Evolutionary conservation across 2,888 invertebrate genomes (phyloP), one percentile per base, ranked within the genome.

Genomic region (Atethmia centrago): DNA sequence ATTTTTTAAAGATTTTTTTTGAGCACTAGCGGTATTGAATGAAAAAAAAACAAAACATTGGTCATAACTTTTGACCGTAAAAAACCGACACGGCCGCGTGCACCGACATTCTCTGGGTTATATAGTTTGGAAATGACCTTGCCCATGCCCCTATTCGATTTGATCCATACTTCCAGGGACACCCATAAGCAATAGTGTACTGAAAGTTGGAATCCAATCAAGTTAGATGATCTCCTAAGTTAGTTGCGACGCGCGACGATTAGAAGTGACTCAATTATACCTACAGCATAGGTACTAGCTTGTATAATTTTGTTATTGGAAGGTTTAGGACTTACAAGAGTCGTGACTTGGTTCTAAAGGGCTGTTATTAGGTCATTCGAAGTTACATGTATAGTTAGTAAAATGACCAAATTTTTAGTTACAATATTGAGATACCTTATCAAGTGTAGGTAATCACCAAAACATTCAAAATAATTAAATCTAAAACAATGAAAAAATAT

Each of bases 181-280:
- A n/a, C n/a, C n/a, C n/a, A n/a, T 36, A 51, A 31, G 31, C 64
- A 64, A 64, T 64, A 36, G 59, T 74, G 45, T 66, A 31, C 49
- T 28, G 75, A 47, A 79, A 84, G 75, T 82, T 81, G 71, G 56
- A 79, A 83, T 71, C 84, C 84, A 81, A 83, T 81, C 81, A 71
- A 66, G 28, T 51, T 71, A 65, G 59, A 71, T 55, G 68, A 58
- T 79, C 67, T 61, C 62, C 47, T 51, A 61, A 68, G 68, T 83
- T 78, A 79, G 51, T 64, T 42, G 25, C 47, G 45, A 49, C 71
- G 67, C 47, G 25, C 47, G 45, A 49, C 71, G 67, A 65, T 80
- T 68, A 69, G 61, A n/a, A 53, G 19, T 14, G n/a, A n/a, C 63
- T 71, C 47, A 62, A 51, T 75, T 58, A 42, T 62, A 61, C 21